Base-by-base conservation (phyloP, 1,140 invertebrate species). In the Neodiprion fabricii region DNA sequence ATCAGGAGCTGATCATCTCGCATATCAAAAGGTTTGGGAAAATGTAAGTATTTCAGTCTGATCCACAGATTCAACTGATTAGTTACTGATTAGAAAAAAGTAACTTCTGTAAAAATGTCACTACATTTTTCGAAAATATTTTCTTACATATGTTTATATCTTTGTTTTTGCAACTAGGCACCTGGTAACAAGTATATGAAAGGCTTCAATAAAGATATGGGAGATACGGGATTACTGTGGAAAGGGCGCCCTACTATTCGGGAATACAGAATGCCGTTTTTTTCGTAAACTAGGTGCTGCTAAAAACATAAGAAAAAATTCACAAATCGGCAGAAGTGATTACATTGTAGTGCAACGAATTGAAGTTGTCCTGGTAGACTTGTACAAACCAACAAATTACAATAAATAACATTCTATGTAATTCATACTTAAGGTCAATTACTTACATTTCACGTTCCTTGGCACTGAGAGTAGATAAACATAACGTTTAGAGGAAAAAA, bases 171-270 rank as follows among this genome's bases (percentile, higher is more conserved):
- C 1, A 40, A 40, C 28, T 40, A 91, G 90, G 84, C 89, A 28
- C 90, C 90, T 61, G 91, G 92, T 70, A 84, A 85, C 77, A 82
- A 86, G 79, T 93, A 89, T 78, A 76, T 70, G 0, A 71, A 79
- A 21, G 92, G 92, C 47, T 93, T 83, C 81, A 92, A 93, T 82
- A 72, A 80, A 68, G 82, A 87, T 21, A 76, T 88, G 79, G 91
- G 91, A 12, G 91, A 93, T 79, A 85, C 74, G 8, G 83, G 86
- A 47, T 71, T 89, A 11, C 74, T 90, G 1, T 89, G 88, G 67
- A 92, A 90, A 80, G 80, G 73, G 12, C 72, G n/a, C 1, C n/a
- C 14, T 9, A 78, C 72, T 14, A 71, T 76, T 28, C 75, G 83
- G 14, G 40, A 81, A 28, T 61, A 61, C 53, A 61, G 53, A 40